These are phyloP conservation scores for Brenthis daphne DNA, from an alignment of 2,888 invertebrate genomes.

Conservation along the genomic window DNA sequence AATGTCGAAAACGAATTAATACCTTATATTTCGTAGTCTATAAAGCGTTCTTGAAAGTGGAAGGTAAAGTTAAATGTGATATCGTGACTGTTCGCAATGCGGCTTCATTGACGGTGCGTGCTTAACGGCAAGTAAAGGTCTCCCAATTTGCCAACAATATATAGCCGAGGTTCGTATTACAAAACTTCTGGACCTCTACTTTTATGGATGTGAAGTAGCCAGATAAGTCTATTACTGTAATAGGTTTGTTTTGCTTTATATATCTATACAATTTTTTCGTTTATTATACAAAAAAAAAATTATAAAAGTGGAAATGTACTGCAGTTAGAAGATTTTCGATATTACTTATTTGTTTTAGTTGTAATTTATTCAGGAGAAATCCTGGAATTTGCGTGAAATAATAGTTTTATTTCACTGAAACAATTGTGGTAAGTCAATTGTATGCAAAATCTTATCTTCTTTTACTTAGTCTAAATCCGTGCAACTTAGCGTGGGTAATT, in stretches of 20 bases:
- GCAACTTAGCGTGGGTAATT: constrained; percentile 61
- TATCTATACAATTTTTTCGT: too few relatives aligned
- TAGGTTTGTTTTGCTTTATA: background rate
- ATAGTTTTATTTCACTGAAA: too few relatives aligned
- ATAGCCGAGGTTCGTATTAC: constrained; percentile 21
- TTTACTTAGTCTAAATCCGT: constrained; percentile 30
- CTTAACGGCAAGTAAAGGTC: constrained; percentile 27
- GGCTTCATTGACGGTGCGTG: constrained; percentile 29
- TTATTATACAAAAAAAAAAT: too few relatives aligned
- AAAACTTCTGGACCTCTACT: background rate
- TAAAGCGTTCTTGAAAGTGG: constrained; percentile 6
- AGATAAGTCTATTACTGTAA: background rate
- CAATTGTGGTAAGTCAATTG: constrained; percentile 9
- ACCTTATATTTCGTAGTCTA: background rate
- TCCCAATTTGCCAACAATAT: constrained; percentile 26
- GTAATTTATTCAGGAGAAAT: too few relatives aligned
- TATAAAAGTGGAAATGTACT: too few relatives aligned
- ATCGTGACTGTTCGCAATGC: constrained; percentile 35
- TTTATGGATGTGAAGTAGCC: background rate
- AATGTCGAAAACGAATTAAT: constrained; percentile 7
- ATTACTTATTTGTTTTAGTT: too few relatives aligned
- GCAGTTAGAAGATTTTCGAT: too few relatives aligned
- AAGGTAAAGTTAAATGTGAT: constrained; percentile 20
- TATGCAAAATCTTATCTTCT: constrained; percentile 29
- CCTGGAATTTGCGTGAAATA: too few relatives aligned